Evolutionary conservation across 2,888 invertebrate species (phyloP), one percentile per base, ranked within the genome.

Genomic region (Morpho helenor): DNA sequence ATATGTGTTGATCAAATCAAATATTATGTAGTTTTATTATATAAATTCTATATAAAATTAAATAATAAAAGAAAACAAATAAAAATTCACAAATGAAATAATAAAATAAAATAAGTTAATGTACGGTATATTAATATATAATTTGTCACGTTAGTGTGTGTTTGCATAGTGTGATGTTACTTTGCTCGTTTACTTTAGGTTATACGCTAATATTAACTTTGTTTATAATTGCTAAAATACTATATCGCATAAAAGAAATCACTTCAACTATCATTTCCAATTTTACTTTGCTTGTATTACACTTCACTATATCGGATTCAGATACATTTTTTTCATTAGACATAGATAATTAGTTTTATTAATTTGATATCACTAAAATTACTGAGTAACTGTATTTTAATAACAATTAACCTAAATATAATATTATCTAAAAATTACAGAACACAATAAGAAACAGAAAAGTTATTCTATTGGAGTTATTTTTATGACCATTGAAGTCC

Each of bases 221-320:
- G 10, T 40, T 46, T 46, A 16, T 40, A 40, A 23, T 52, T 6
- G n/a, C 45, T 10, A 23, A 23, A 8, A 9, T 39, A 7, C 31
- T 31, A 39, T 8, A 16, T 9, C 3, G 41, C 9, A 46, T n/a
- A 10, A 7, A 31, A 52, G 7, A 31, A 2, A 40, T n/a, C 16
- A 16, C 16, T 16, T 16, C 16, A 16, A 16, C 16, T 16, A 39
- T 31, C 23, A 42, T 48, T 54, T 47, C n/a, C n/a, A 7, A 44
- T 31, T 31, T 49, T 55, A 8, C 9, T n/a, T 55, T 55, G 55
- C 55, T 55, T 55, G n/a, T 22, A 49, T 43, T 49, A 49, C 31
- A 49, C 55, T 31, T 3, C 31, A 55, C 55, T 31, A 55, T 44
- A 55, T 60, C 39, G 53, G 47, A 53, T 44, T 43, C 53, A 53